Evolutionary conservation across 2,113 vertebrate species (phyloP).

Genomic region (Seriola aureovittata): DNA sequence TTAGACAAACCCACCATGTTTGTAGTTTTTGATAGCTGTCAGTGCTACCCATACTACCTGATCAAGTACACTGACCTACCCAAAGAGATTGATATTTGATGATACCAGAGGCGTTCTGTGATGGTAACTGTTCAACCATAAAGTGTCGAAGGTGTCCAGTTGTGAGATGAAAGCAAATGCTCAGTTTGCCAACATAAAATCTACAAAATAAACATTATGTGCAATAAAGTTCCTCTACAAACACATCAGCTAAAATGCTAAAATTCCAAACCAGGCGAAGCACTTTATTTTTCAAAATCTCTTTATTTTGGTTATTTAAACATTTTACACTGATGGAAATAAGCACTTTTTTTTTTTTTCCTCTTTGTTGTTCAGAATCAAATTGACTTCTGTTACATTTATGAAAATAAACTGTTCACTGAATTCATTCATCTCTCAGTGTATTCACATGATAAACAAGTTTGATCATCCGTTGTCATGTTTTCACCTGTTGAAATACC

Average conservation of each 20-base stretch:
- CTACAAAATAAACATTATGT: not conserved
- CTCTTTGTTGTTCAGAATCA: constrained; percentile 10
- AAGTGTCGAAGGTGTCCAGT: not conserved
- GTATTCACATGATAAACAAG: constrained; percentile 1
- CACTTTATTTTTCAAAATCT: constrained; percentile 37
- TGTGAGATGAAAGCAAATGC: not conserved
- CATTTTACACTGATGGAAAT: constrained; percentile 36
- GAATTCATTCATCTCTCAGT: constrained; percentile 30
- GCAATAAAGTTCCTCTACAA: not conserved
- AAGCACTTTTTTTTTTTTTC: constrained; percentile 13
- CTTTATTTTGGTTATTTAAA: constrained; percentile 63
- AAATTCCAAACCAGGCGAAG: not conserved
- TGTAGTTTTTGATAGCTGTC: constrained; percentile 71
- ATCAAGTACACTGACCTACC: constrained; percentile 68
- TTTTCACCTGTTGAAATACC: constrained; percentile 29
- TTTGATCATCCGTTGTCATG: constrained; percentile 11
- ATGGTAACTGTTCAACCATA: not conserved
- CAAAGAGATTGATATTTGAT: constrained; percentile 21
- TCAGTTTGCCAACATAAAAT: not conserved
- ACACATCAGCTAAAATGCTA: not conserved
- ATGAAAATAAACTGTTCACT: constrained; percentile 53
- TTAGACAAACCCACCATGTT: constrained; percentile 44
- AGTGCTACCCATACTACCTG: constrained; percentile 77
- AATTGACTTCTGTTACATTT: constrained; percentile 12
- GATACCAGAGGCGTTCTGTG: not conserved